phyloP scores from a whole-genome alignment of 92 coral and sea anemone genomes.

The Chrysogorgia sp. region DNA sequence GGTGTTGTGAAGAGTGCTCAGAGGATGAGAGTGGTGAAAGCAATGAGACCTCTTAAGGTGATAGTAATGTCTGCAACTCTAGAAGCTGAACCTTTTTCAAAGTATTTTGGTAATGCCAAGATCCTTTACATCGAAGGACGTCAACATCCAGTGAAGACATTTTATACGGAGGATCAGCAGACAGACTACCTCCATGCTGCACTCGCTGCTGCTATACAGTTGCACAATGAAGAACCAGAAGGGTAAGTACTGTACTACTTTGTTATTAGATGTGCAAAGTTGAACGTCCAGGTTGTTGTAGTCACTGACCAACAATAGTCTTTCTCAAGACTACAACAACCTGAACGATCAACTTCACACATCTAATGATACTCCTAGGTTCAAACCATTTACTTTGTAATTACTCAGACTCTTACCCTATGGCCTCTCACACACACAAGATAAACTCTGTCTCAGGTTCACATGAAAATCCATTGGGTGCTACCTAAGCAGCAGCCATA shows the following conservation, averaged over 20 bases:
- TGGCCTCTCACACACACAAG: too few relatives aligned
- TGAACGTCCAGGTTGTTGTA: too few relatives aligned
- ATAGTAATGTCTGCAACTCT: constrained; percentile 98
- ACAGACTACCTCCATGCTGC: constrained; percentile 93
- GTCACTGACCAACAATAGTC: too few relatives aligned
- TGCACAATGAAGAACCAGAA: constrained; percentile 83
- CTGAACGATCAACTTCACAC: too few relatives aligned
- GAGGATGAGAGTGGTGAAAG: constrained; percentile 66
- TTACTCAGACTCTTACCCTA: background rate
- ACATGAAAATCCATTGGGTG: too few relatives aligned
- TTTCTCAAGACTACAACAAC: too few relatives aligned
- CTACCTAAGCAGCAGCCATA: too few relatives aligned
- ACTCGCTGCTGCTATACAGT: constrained; percentile 81
- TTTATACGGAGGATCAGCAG: constrained; percentile 85
- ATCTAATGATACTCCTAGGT: too few relatives aligned
- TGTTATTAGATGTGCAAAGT: background rate
- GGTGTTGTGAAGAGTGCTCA: constrained; percentile 95
- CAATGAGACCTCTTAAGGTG: constrained; percentile 70
- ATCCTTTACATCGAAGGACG: constrained; percentile 96
- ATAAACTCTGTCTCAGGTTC: too few relatives aligned
- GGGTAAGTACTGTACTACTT: constrained; percentile 54
- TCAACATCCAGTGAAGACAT: constrained; percentile 83
- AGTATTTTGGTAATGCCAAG: constrained; percentile 78
- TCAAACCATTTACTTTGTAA: too few relatives aligned
- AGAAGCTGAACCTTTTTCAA: constrained; percentile 94